Base-by-base conservation (phyloP, 2,797 vertebrate species). In the Myripristis jacobus region DNA sequence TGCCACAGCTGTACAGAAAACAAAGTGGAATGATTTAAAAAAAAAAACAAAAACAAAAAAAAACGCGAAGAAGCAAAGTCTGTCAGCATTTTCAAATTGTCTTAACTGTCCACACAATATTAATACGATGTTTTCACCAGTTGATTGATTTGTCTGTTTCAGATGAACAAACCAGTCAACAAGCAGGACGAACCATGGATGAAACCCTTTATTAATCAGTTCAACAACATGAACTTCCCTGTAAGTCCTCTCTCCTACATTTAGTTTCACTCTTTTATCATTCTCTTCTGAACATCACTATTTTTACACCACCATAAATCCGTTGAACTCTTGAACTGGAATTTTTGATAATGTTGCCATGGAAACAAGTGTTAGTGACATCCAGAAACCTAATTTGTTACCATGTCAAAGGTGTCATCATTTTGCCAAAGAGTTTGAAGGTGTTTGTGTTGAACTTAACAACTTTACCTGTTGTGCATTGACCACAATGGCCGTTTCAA, bases 121-220 rank as follows among this genome's bases (percentile, higher is more conserved):
- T n/a, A n/a, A n/a, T n/a, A n/a, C n/a, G n/a, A n/a, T n/a, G n/a
- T n/a, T n/a, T 8, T 36, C 34, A 10, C 34, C 34, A 36, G 2
- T 11, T 2, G 34, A 36, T 19, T 24, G 9, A n/a, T 47, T 52
- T 56, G 44, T 48, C 8, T 27, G 41, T 90, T 94, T 82, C 84
- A 99, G 98, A 95, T 96, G 88, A 95, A 94, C 83, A 99, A 98
- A 94, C 94, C 95, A 84, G 93, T 95, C 88, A 95, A 93, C 89
- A 99, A 99, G 87, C 96, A 96, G 88, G 98, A 99, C 29, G 98
- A 99, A 73, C 70, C 94, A 10, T 99, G 97, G 97, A 96, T 98
- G 92, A 98, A 96, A 91, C 96, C 95, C 55, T 95, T 99, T 84
- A 93, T 97, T 80, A 97, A 96, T 90, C 97, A 99, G 92, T 98